Base-by-base conservation (phyloP, 2,888 invertebrate genomes). In the Melanophora roralis region DNA sequence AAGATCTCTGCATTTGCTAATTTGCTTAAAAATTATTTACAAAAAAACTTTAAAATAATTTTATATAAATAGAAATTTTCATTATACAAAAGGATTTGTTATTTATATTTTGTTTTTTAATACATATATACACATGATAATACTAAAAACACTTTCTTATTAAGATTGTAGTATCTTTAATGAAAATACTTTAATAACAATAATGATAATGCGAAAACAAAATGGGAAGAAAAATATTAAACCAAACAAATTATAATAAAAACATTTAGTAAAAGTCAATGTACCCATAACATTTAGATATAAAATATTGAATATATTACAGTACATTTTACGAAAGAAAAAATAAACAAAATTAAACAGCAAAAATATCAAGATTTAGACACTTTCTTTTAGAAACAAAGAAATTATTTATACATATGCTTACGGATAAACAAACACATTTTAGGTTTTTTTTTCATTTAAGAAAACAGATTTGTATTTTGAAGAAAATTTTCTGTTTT, bases 351-450 rank as follows among this genome's bases (percentile, higher is more conserved):
- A 11, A 3, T 6, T 1, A 57, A 14, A 23, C 3, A 49, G n/a
- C 4, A n/a, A 49, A 21, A 21, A 3, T 34, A 45, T 43, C 14
- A 43, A 16, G 11, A 43, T 60, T 60, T 21, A 60, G 34, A 51
- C 34, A 71, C 51, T 8, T 43, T 34, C 43, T n/a, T 62, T 72
- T 43, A 34, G 40, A 34, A 51, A 45, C 34, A 45, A 21, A n/a
- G 21, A n/a, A n/a, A 34, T 21, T 7, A 14, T 43, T 3, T 14
- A 16, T 43, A 43, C 16, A 6, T 43, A 43, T 43, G 7, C n/a
- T 2, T 14, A 43, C 7, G 14, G 2, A 43, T 16, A 43, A 4
- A 11, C 38, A 38, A 14, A 43, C 43, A 43, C 16, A 14, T 5
- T n/a, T n/a, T n/a, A 40, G 9, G n/a, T n/a, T n/a, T n/a, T n/a